These are phyloP conservation scores for Nasua narica DNA, from an alignment of 2,797 vertebrate species.

Conservation along the genomic window DNA sequence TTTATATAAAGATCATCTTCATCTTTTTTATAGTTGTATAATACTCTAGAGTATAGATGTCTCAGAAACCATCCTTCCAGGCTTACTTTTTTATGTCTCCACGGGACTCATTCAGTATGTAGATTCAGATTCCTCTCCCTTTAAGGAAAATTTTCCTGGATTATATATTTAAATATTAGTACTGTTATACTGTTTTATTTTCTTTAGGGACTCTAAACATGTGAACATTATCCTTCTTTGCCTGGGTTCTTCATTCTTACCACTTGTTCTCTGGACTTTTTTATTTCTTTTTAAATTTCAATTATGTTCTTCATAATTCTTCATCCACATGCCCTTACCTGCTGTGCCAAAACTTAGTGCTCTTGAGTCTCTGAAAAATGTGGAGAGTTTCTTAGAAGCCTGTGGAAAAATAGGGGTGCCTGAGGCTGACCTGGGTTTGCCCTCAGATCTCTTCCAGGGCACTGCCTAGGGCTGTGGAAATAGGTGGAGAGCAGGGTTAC, in stretches of 20 bases:
- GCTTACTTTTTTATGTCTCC: not conserved
- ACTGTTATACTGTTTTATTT: not conserved
- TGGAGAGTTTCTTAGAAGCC: constrained; percentile 91
- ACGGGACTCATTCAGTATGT: rapidly evolving
- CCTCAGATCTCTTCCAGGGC: constrained; percentile 89
- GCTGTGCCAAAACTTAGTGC: constrained; percentile 93
- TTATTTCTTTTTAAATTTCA: not conserved
- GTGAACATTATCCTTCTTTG: not conserved
- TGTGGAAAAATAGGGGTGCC: constrained; percentile 91
- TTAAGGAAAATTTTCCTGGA: not conserved
- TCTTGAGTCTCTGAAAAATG: constrained; percentile 90
- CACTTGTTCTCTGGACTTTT: not conserved
- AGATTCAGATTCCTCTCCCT: not conserved
- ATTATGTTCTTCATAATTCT: constrained; percentile 80
- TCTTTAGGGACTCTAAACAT: not conserved
- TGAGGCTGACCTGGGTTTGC: constrained; percentile 90
- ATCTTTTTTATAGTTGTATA: not conserved
- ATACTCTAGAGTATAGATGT: not conserved
- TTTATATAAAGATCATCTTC: not conserved
- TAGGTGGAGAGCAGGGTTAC: constrained; percentile 45
- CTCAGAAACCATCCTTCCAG: not conserved
- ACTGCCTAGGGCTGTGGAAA: constrained; percentile 84
- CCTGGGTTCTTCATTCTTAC: not conserved
- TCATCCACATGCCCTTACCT: constrained; percentile 92
- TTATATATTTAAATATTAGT: not conserved